Conservation (phyloP, 2,113 vertebrate genomes). For the Terrapene triunguis region DNA sequence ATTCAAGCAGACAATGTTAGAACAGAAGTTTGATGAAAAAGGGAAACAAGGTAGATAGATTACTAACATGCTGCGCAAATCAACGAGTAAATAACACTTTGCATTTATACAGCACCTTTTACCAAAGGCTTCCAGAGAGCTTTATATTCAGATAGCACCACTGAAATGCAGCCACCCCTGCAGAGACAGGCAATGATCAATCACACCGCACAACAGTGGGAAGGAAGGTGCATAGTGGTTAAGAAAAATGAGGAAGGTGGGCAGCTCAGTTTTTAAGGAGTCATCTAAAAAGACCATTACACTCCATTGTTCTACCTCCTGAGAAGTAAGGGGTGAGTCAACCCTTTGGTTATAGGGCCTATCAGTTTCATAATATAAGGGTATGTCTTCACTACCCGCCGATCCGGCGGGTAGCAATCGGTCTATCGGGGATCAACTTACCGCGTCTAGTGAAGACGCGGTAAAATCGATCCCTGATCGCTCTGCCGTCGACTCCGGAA, state of each 20-base stretch:
- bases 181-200: background rate
- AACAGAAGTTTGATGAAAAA: background rate
- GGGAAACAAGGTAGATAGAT: rapidly evolving
- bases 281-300: background rate
- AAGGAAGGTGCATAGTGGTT: rapidly evolving
- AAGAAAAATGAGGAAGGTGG: background rate
- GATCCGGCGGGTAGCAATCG: too few species aligned
- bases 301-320: background rate
- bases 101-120: background rate
- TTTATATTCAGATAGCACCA: rapidly evolving
- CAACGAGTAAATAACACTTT: background rate
- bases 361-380: background rate
- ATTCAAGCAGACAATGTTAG: background rate
- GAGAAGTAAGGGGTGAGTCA: background rate
- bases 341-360: background rate
- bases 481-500: too few species aligned
- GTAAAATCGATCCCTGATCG: too few species aligned
- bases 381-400: too few species aligned
- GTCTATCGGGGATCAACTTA: too few species aligned
- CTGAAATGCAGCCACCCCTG: background rate
- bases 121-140: background rate
- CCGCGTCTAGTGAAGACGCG: too few species aligned
- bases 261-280: background rate
- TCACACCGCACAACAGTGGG: rapidly evolving
- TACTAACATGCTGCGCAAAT: background rate